phyloP scores from a whole-genome alignment of 2,797 vertebrate genomes.

The Tragopan temminckii region DNA sequence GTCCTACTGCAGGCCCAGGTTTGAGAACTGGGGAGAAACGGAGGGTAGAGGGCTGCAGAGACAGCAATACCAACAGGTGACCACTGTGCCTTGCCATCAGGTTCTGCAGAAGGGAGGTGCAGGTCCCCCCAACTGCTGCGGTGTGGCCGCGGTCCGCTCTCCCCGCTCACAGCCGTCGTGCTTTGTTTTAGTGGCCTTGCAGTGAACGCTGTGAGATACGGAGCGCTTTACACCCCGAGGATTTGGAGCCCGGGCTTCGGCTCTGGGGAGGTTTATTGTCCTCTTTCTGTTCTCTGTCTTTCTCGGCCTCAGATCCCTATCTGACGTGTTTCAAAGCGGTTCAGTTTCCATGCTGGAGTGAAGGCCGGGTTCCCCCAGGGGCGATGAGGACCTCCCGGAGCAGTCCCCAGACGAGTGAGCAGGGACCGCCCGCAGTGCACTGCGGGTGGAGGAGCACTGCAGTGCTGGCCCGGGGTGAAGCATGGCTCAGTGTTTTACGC shows the following conservation, averaged over 20 bases:
- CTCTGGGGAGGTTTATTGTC: not conserved
- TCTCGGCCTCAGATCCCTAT: not conserved
- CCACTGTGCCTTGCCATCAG: too few species aligned
- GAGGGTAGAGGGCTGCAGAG: not conserved
- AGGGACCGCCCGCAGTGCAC: not conserved
- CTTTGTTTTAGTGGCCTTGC: not conserved
- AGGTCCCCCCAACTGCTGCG: not conserved
- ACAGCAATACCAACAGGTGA: not conserved
- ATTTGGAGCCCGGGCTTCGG: not conserved
- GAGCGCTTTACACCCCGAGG: not conserved
- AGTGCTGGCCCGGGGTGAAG: not conserved
- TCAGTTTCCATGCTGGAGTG: not conserved
- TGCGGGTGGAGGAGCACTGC: too few species aligned
- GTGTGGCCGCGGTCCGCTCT: not conserved
- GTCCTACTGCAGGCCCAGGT: not conserved
- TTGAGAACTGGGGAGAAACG: rapidly evolving
- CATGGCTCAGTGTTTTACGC: not conserved
- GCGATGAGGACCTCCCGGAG: not conserved
- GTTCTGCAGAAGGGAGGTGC: not conserved
- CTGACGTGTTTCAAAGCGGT: not conserved
- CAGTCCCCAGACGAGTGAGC: not conserved
- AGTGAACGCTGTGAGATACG: not conserved
- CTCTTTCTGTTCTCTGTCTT: not conserved
- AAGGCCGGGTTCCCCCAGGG: not conserved
- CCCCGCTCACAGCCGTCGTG: rapidly evolving